Percentiles rank a stretch among this genome's conserved stretches.
phyloP scores from a whole-genome alignment of 2,113 vertebrate species.

The Eira barbara region DNA sequence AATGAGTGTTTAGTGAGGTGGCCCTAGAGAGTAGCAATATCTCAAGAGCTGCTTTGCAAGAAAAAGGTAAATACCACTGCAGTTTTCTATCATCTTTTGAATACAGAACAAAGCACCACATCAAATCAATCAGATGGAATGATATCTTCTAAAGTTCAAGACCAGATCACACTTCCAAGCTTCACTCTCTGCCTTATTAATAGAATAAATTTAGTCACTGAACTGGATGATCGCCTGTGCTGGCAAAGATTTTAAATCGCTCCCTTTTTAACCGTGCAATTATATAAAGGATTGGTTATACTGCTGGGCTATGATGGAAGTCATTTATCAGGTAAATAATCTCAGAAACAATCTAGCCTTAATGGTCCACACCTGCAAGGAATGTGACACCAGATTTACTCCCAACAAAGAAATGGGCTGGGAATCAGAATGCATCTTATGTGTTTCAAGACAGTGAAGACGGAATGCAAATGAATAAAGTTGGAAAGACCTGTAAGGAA shows the following conservation, averaged over 20 bases:
- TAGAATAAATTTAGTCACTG: slow-evolving; percentile 61
- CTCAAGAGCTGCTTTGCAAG: slow-evolving; percentile 52
- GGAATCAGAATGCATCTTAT: not conserved
- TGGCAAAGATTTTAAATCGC: slow-evolving; percentile 44
- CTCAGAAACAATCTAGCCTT: slow-evolving; percentile 53
- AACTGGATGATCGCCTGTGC: slow-evolving; percentile 40
- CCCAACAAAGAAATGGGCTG: not conserved
- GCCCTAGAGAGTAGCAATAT: not conserved
- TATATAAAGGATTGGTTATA: slow-evolving; percentile 61
- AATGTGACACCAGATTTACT: slow-evolving; percentile 43
- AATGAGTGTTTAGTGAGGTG: not conserved
- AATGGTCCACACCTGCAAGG: slow-evolving; percentile 47
- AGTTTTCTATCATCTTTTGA: slow-evolving; percentile 4
- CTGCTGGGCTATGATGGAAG: slow-evolving; percentile 38
- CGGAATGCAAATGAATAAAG: not conserved
- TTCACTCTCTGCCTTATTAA: slow-evolving; percentile 54
- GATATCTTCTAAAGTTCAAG: slow-evolving; percentile 31
- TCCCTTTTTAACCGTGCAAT: slow-evolving; percentile 60
- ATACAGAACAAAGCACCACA: not conserved
- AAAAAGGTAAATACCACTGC: not conserved
- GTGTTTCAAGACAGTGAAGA: not conserved
- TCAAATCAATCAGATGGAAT: slow-evolving; percentile 35
- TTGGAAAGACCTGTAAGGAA: not conserved
- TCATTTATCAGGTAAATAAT: slow-evolving; percentile 74
- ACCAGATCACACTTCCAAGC: slow-evolving; percentile 39